Evolutionary conservation across 2,797 vertebrate genomes (phyloP).

Genomic region (Leuciscus waleckii): DNA sequence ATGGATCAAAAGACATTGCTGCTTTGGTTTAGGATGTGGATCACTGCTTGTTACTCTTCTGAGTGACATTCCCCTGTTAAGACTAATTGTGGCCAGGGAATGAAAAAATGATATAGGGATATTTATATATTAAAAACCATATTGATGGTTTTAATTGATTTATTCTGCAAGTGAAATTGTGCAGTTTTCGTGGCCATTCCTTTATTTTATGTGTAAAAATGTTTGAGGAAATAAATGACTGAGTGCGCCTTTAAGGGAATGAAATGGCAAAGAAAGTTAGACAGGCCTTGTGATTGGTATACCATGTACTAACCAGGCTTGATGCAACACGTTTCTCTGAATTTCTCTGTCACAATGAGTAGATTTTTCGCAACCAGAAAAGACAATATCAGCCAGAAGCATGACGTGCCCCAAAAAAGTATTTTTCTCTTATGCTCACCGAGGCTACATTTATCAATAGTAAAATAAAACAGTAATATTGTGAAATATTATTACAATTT

Average conservation of each 20-base stretch:
- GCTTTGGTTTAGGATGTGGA: constrained; percentile 3
- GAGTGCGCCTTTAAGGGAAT: neutral
- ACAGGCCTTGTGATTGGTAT: neutral
- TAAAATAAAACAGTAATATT: neutral
- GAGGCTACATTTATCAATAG: neutral
- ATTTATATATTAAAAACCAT: neutral
- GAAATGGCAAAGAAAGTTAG: neutral
- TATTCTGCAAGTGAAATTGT: neutral
- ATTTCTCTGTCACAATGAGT: neutral
- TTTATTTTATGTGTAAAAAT: neutral
- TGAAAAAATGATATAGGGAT: neutral
- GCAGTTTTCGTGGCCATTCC: neutral
- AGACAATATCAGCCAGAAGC: neutral
- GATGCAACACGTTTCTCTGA: constrained; percentile 15
- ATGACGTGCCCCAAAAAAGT: too few relatives aligned
- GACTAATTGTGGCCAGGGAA: neutral
- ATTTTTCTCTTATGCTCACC: neutral
- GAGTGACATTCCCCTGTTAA: neutral
- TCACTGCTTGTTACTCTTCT: neutral
- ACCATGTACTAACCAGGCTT: neutral
- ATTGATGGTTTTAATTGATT: neutral
- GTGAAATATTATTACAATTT: neutral
- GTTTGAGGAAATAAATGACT: neutral
- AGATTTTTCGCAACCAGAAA: neutral
- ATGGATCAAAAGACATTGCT: constrained; percentile 20